Base-by-base conservation (phyloP, 2,113 vertebrate species). In the Mustela lutreola region DNA sequence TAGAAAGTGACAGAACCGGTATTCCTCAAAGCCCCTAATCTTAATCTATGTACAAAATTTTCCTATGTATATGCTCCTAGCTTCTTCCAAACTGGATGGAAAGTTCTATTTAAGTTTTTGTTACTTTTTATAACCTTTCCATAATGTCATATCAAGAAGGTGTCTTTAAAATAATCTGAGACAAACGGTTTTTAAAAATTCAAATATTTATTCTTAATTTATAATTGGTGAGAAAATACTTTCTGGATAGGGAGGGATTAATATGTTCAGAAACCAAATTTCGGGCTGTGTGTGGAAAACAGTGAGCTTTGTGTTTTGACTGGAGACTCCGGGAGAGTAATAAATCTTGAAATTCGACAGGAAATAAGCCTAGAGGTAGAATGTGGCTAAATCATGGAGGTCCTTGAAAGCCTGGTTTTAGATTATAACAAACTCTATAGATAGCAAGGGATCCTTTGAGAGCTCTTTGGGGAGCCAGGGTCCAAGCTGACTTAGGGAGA, bases 181-280 rank as follows among this genome's bases (percentile, higher is more conserved):
- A 48, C 53, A 93, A 97, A 92, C 33, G 92, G 36, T 65, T 96
- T 75, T 94, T 7, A 4, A 93, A 18, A 94, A 95, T 92, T 85
- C 71, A 97, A 94, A 84, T 98, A 83, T 95, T 93, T 92, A 53
- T 63, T 22, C n/a, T 87, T 92, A 87, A 95, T 90, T 95, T 96
- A 39, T 94, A 82, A 80, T 19, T 83, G 71, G 42, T 71, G 19
- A 87, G 62, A 98, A 97, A 97, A 78, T 94, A 58, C 10, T 90
- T 95, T 83, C 87, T 96, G 70, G 58, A 50, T 71, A 78, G 33
- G n/a, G 12, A 95, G 22, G 48, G 22, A 36, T 24, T 94, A 50
- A 21, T 75, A 76, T 42, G 15, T 58, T 94, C 62, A 60, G 50
- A 90, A 96, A 90, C 21, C 92, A 76, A 97, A 33, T 31, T 86